Base-by-base conservation (phyloP, 2,797 vertebrate species). In the Cheirogaleus major region DNA sequence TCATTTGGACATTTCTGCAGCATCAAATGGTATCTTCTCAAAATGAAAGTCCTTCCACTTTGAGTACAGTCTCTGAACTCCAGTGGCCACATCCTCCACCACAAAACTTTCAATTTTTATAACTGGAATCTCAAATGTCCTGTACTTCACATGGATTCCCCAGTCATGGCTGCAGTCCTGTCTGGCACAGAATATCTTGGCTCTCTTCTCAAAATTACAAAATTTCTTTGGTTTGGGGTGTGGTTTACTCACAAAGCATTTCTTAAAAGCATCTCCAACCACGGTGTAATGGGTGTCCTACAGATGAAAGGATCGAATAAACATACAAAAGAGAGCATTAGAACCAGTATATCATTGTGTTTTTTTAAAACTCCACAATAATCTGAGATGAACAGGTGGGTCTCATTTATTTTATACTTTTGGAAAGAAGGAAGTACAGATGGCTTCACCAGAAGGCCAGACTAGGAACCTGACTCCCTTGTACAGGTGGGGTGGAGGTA, bases 51-150 rank as follows among this genome's bases (percentile, higher is more conserved):
- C 92, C 43, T 63, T 98, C 99, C 99, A 99, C 94, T 98, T 99
- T 25, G 70, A 92, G 73, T 98, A 98, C 45, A 94, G 92, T 1
- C 3, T 55, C 97, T 98, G 99, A 59, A 8, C 30, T 48, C 98
- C 97, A 25, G 98, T 99, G 57, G 41, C 83, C 80, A 93, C 2
- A 0, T 99, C 95, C 67, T 99, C 93, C 20, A 99, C 96, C 13
- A 98, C 98, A 95, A 99, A 99, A 94, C 98, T 98, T 63, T 98
- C 98, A 1, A 99, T 99, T 98, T 99, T 99, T 94, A 99, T 98
- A 30, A 99, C 80, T 17, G 99, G 99, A 82, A 99, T 98, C 84
- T 98, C 97, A 65, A 98, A 98, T 41, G 17, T 90, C 82, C 89
- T 98, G 89, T 99, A 99, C 73, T 92, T 99, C 92, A 98, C 98